Evolutionary conservation across 2,888 invertebrate genomes (phyloP).

Genomic region (Belgica antarctica): DNA sequence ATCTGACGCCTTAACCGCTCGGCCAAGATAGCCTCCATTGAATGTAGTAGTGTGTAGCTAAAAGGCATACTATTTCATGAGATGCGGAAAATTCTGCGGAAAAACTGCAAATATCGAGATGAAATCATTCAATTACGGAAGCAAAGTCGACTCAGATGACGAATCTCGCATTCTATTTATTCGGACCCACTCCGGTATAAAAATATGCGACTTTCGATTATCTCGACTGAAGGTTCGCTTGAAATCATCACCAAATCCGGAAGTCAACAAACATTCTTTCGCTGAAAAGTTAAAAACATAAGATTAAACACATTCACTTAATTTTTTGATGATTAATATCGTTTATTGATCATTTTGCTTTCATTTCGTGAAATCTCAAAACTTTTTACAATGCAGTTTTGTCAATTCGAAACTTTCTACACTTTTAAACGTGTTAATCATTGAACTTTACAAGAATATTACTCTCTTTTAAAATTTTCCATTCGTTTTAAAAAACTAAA

Average conservation of each 20-base stretch:
- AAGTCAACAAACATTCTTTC: too few relatives aligned
- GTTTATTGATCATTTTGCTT: slow-evolving; percentile 6
- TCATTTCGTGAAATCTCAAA: not conserved
- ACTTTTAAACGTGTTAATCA: not conserved
- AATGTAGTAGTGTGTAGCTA: not conserved
- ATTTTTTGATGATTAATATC: slow-evolving; percentile 13
- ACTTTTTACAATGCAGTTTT: slow-evolving; percentile 5
- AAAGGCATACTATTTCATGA: not conserved
- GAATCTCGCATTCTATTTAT: too few relatives aligned
- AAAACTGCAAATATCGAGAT: too few relatives aligned
- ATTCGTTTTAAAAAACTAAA: not conserved
- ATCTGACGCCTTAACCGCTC: slow-evolving; percentile 75
- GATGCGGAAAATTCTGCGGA: not conserved
- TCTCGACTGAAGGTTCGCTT: too few relatives aligned
- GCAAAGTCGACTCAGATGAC: too few relatives aligned
- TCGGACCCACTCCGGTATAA: too few relatives aligned
- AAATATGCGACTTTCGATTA: too few relatives aligned
- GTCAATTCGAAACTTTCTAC: slow-evolving; percentile 4
- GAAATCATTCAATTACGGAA: too few relatives aligned
- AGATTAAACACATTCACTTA: too few relatives aligned
- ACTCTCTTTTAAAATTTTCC: not conserved
- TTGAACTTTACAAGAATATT: slow-evolving; percentile 12
- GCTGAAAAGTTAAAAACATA: too few relatives aligned
- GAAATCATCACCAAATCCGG: too few relatives aligned
- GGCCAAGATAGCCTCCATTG: slow-evolving; percentile 19